phyloP scores from a whole-genome alignment of 2,113 vertebrate species.

The Chaetops frenatus region DNA sequence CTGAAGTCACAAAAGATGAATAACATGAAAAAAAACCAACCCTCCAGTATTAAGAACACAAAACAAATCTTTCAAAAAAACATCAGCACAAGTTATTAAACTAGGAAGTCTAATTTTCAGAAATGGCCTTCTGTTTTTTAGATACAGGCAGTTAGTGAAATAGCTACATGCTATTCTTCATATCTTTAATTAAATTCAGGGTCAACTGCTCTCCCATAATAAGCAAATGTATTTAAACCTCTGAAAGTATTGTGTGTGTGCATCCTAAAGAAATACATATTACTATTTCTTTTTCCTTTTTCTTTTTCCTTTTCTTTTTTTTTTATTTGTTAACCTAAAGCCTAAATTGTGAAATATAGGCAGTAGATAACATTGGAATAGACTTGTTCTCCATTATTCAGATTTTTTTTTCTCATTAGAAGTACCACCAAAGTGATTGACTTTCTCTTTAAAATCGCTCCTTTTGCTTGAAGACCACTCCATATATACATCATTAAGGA shows the following conservation, averaged over 20 bases:
- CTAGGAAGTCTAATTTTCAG: background rate
- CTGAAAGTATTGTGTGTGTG: background rate
- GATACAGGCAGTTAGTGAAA: background rate
- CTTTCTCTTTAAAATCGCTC: constrained; percentile 74
- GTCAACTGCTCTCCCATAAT: background rate
- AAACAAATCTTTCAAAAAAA: background rate
- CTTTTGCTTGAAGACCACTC: constrained; percentile 65
- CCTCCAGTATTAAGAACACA: background rate
- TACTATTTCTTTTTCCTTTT: background rate
- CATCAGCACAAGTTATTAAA: background rate
- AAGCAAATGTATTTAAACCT: background rate
- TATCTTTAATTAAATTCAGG: background rate
- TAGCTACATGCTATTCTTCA: background rate
- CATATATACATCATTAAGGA: constrained; percentile 74
- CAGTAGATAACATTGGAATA: background rate
- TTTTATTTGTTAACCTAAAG: background rate
- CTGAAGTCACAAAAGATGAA: background rate
- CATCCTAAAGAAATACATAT: background rate
- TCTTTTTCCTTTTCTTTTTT: background rate
- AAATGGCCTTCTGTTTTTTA: background rate
- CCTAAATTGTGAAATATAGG: background rate
- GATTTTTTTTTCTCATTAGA: background rate
- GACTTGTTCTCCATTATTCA: background rate
- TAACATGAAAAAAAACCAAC: background rate
- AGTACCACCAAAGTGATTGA: constrained; percentile 51